Evolutionary conservation across 2,888 invertebrate genomes (phyloP), one percentile per base, ranked within the genome.

Genomic region (Pharmacophagus antenor): DNA sequence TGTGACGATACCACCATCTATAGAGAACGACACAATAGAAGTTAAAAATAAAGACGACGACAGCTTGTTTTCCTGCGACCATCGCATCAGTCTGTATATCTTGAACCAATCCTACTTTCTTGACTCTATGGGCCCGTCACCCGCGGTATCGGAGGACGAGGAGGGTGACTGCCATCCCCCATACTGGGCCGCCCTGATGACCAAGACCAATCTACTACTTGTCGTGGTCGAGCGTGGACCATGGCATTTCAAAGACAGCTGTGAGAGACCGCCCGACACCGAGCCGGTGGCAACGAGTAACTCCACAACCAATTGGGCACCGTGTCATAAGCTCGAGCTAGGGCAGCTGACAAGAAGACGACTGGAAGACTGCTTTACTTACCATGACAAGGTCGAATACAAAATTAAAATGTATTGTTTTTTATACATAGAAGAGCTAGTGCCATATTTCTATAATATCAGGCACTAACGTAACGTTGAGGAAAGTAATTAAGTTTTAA

Each of bases 251-350:
- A 59, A 63, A 2, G 61, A 61, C 0, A 67, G 74, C 8, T 87
- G 87, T 82, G 82, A 65, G 21, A 75, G 94, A 56, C 89, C 97
- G 54, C 91, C 95, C 15, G 92, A 95, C 10, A 93, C 95, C 63
- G 91, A 72, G 72, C 91, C 80, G 67, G 77, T 67, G 65, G 81
- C 77, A 65, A 92, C 82, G 17, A 18, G 63, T 31, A 61, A 70
- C 31, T 88, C 88, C 0, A 83, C 75, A 4, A 81, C 85, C 0
- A 91, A 88, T 27, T 86, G 91, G 25, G 92, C 93, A 70, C 94
- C 95, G 0, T 96, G 96, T 74, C 94, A 96, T 71, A 96, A 96
- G 79, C 84, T 95, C 56, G 91, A 93, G 62, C 83, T 96, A 67
- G 95, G 95, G 66, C 91, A 92, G 58, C 85, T 95, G 65, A 91